Evolutionary conservation across 2,113 vertebrate species (phyloP), one percentile per base, ranked within the genome.

Genomic region (Lagopus leucura): DNA sequence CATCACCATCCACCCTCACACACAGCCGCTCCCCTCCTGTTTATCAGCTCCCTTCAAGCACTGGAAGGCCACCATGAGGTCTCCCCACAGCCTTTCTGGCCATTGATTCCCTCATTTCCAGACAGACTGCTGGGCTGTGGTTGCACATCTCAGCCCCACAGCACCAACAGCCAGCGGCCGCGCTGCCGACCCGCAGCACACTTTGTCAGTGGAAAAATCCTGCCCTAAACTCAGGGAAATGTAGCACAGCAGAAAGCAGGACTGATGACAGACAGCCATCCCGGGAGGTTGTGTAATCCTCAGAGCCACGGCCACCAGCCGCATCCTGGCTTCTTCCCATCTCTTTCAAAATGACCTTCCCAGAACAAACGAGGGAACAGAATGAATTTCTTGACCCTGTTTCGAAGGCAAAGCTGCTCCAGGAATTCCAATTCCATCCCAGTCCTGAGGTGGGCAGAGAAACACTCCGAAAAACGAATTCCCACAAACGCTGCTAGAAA

Each of bases 281-380:
- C 91, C 47, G 1, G 45, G 84, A 57, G 92, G 18, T 71, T 42
- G 81, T 75, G 11, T 50, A 11, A 81, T 50, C 70, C 87, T 80
- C 90, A 69, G 21, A 13, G 67, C 6, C 69, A 40, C 74, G 67
- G 72, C 82, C 72, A 87, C 12, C 50, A 86, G 89, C 86, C 5
- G 76, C 86, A 80, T 24, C 86, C 43, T 93, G 94, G 91, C 91
- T 92, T 13, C 86, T 40, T 66, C 93, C 83, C 92, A 93, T 50
- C 24, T 88, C 86, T 76, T 88, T 45, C 83, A 84, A 11, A 84
- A 34, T 3, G 87, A 93, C 93, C 81, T 96, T 89, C 94, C 74
- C 65, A 4, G 70, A 55, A 52, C 81, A 40, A 55, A 34, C 8
- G 17, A 43, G 16, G 65, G 55, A 92, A 15, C 13, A 13, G 58